Evolutionary conservation across 2,888 invertebrate genomes (phyloP), one percentile per base, ranked within the genome.

Genomic region (Halictus quadricinctus): DNA sequence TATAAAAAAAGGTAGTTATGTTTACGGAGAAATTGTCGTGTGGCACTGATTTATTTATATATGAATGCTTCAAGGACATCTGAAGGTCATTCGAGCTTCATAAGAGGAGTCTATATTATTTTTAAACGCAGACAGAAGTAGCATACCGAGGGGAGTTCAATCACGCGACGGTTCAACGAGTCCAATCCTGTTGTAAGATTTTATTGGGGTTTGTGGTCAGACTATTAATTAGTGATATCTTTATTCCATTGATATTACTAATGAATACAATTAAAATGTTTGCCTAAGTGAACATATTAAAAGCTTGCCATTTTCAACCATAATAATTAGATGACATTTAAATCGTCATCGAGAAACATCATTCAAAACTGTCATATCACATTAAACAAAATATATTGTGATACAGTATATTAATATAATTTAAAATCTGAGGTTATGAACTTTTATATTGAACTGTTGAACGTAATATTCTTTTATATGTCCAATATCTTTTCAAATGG

Each of bases 111-210:
- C 72, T 46, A 72, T 46, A 72, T 43, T 72, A 72, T 72, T 72
- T 72, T 72, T 72, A 72, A 72, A 72, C 72, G 46, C 72, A 72
- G 72, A 72, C 72, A 72, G 43, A 72, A 72, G 72, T 72, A 46
- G 72, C 43, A 72, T 72, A 46, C 43, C 25, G 72, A 72, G 72
- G n/a, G 43, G 46, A 72, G 72, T 72, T 72, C 72, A 72, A 46
- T 72, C 72, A 46, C 25, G 72, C 43, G 21, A 72, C 25, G 72
- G 72, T 72, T 72, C 72, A 46, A 46, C 72, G 46, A 72, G 72
- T 72, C 43, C 46, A 43, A 43, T 46, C 72, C n/a, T 72, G 46
- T 46, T 72, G 66, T 36, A 36, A 36, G 66, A 36, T 66, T 66
- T 66, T 36, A 66, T 64, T 64, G 64, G 64, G 29, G 15, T 64